Evolutionary conservation across 2,113 vertebrate species (phyloP), one percentile per base, ranked within the genome.

Genomic region (Saccopteryx leptura): DNA sequence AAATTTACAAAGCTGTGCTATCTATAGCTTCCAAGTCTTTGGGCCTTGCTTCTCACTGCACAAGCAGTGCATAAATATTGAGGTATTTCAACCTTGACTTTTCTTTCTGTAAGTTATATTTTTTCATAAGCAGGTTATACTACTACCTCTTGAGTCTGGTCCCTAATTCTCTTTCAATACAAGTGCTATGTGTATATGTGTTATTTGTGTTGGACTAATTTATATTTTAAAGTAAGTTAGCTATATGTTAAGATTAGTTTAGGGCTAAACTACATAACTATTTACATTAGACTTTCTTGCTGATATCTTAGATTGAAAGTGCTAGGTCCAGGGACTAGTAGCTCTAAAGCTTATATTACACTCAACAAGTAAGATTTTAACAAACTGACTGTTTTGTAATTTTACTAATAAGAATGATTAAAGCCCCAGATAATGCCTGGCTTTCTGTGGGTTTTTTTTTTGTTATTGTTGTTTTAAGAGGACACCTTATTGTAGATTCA

Each of bases 381-480:
- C 56, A 75, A 76, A 58, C 13, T 52, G 31, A 72, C 28, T 79
- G 10, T 91, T 91, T 7, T 79, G 50, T 82, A 68, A 56, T 88
- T 83, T 93, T 88, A 23, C 54, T 88, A 93, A 58, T 90, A 88
- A 82, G 28, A 86, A 17, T 68, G 13, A 28, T 79, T 83, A 92
- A 87, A 82, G 31, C 8, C 24, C 72, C n/a, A 84, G 58, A 68
- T 39, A 82, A 69, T 75, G 17, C 9, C 54, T 50, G 11, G 19
- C 75, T 69, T n/a, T 13, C 15, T 68, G 66, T 15, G 39, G 39
- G 15, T n/a, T 68, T 68, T n/a, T 17, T 28, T 50, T 31, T 31
- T 76, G 17, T 72, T 56, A 9, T 15, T 33, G 46, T 19, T 15
- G 21, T 33, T 78, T 71, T 33, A 19, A 48, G 61, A 93, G 39